Evolutionary conservation across 2,888 invertebrate genomes (phyloP), one percentile per base, ranked within the genome.

Genomic region (Dryocosmus kuriphilus): DNA sequence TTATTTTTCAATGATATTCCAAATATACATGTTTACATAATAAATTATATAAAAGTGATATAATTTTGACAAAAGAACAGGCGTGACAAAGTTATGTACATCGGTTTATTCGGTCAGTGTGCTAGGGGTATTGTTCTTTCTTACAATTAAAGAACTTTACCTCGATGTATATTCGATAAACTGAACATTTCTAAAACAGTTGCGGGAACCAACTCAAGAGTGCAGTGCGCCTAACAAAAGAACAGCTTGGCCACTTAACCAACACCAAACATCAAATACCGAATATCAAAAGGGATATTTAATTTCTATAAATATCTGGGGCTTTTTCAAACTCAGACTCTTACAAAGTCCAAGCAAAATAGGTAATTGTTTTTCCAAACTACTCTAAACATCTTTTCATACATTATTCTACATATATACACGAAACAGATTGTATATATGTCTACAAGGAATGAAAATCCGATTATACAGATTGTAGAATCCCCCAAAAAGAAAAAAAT

Each of bases 21-120:
- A 90, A 90, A 90, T 90, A 90, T 90, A 90, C 90, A 90, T 90
- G 90, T 90, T 90, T 90, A 90, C 90, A 90, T 90, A 89, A 89
- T 89, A 90, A 90, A 89, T 90, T 90, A 90, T 90, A 90, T 90
- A 90, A 90, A 90, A 90, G 89, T 89, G 87, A 88, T 89, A 86
- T 90, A 89, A 89, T 89, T 90, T 89, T 89, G 89, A 90, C 88
- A 89, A 88, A 88, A 85, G 85, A 87, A 89, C 83, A 77, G 75
- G 67, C 77, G 86, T 88, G 86, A 88, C 88, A 88, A 87, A 88
- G 86, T 88, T 90, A 90, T 90, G 87, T 90, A 90, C 90, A 90
- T 89, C 89, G 87, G 89, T 89, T 84, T 86, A 88, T 88, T 89
- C 87, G 86, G 88, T 89, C 88, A 88, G 85, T 85, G 84, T 85